Evolutionary conservation across 2,888 invertebrate genomes (phyloP).

Genomic region (Pocota personata): DNA sequence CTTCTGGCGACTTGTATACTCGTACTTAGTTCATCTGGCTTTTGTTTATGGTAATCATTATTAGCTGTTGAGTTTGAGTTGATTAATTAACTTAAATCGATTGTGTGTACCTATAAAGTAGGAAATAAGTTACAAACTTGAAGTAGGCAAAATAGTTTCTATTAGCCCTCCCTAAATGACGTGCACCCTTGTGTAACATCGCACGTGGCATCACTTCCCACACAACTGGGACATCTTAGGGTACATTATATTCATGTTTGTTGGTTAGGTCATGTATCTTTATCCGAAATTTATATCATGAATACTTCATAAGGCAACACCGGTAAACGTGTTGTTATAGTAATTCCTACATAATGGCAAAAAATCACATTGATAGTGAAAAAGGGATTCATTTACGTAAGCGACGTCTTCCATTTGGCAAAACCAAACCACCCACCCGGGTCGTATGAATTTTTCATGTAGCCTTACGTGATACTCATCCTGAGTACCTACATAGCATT

Average conservation of each 20-base stretch:
- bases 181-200: no score
- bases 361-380: neutral
- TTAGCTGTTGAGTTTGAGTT: neutral
- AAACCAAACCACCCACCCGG: neutral
- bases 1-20: neutral
- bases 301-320: neutral
- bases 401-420: neutral
- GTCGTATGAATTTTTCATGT: slow-evolving; percentile 19
- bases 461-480: slow-evolving; percentile 12
- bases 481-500: neutral
- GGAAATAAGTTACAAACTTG: no score
- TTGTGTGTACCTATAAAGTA: no score
- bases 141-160: neutral
- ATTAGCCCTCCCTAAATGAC: neutral
- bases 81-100: slow-evolving; percentile 6
- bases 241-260: neutral
- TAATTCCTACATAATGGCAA: neutral
- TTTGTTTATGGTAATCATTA: neutral
- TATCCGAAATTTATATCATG: neutral
- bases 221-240: neutral
- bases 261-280: neutral
- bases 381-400: slow-evolving; percentile 12
- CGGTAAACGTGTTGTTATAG: neutral
- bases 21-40: neutral
- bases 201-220: neutral